Evolutionary conservation across 1,140 invertebrate species (phyloP), one percentile per base, ranked within the genome.

Genomic region (Drosophila albomicans): DNA sequence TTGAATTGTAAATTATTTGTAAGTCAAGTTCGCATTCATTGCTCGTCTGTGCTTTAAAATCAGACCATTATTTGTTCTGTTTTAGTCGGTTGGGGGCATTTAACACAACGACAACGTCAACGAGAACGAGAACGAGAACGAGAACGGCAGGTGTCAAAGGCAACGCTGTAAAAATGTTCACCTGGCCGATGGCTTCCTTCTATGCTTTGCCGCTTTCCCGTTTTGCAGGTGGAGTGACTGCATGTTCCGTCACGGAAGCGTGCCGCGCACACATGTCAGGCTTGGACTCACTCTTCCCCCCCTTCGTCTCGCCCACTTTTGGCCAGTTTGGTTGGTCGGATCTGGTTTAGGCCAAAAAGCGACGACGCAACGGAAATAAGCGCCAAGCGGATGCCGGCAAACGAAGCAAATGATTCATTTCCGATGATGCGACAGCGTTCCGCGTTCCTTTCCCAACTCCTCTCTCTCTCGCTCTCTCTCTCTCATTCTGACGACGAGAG

Each of bases 401-500:
- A 92, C 91, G 91, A 92, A 91, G 91, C 91, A 92, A 92, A 92
- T 92, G 91, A 92, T 92, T 92, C 91, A 92, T 92, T 92, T 92
- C 91, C 91, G 91, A 92, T 92, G 90, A 91, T 87, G 91, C 86
- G 84, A 87, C 90, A 86, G 78, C 68, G 75, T 73, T 79, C 49
- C 32, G 58, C 58, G 48, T 32, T 38, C 16, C 46, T 11, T 3
- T 6, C 25, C 30, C 7, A 25, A 25, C 20, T 52, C 28, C 16
- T 3, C 51, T 8, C 32, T 32, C 46, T 3, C 15, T 0, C 28
- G 8, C 28, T 1, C 15, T 3, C n/a, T 8, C 13, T 61, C 48
- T 41, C 38, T 32, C 20, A 25, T 3, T 25, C 20, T 25, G 20
- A 25, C 0, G 3, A 25, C 3, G 20, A 4, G 20, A 25, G 20